Conservation (phyloP, 2,888 invertebrate species). For the Sinhomidia bicolor region DNA sequence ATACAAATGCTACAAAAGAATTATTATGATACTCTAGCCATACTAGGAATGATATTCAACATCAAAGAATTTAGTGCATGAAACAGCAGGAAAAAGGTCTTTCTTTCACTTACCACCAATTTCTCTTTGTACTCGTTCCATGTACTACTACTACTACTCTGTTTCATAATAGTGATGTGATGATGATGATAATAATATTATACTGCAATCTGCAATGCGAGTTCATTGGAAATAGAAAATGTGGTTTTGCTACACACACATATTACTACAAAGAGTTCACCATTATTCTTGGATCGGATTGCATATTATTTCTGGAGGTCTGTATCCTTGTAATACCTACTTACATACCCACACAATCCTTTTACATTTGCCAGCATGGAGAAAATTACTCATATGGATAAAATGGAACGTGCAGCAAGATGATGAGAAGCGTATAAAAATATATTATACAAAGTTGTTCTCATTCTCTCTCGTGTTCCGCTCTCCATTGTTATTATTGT, state of each 20-base stretch:
- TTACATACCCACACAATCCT: no score
- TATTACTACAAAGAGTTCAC: background rate
- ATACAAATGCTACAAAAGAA: background rate
- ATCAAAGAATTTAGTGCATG: background rate
- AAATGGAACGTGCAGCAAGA: slow-evolving; percentile 15
- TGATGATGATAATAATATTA: no score
- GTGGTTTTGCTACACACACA: background rate
- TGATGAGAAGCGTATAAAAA: background rate
- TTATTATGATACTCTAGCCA: background rate
- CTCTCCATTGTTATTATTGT: background rate
- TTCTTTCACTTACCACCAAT: background rate
- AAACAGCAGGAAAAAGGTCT: background rate
- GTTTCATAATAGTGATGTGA: no score
- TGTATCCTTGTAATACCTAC: background rate
- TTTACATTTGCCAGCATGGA: background rate
- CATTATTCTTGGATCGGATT: no score
- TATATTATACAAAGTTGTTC: no score
- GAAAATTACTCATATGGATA: slow-evolving; percentile 38
- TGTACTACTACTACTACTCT: no score
- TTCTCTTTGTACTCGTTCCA: background rate
- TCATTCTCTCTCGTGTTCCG: background rate
- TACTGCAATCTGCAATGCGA: no score
- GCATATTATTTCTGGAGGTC: no score
- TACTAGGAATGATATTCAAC: background rate
- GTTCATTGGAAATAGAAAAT: background rate